Percentiles rank a stretch among this genome's conserved stretches.
These are phyloP conservation scores for Ianthella basta DNA, from an alignment of 37 sponge, comb jelly and placozoan genomes.

Conservation along the genomic window DNA sequence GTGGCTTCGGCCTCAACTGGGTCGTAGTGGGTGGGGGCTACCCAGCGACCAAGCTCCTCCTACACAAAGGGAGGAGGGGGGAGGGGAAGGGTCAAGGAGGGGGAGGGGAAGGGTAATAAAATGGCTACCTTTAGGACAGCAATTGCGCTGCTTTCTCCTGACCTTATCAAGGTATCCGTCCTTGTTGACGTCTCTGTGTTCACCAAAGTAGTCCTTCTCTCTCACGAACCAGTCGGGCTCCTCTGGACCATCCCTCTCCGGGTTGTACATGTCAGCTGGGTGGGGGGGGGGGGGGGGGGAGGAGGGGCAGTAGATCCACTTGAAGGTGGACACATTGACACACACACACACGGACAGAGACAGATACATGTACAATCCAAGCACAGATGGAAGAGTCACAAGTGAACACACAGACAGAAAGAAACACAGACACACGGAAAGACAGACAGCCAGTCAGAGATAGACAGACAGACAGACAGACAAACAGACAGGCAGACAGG, in stretches of 20 bases:
- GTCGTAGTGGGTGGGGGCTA: constrained; percentile 70
- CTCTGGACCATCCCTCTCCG: constrained; percentile 3
- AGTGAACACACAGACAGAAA: background rate
- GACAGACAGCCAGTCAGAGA: background rate
- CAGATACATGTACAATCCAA: background rate
- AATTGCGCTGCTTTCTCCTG: too few species aligned
- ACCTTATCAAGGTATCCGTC: constrained; percentile 39
- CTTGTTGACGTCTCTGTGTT: constrained; percentile 15
- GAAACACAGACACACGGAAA: background rate
- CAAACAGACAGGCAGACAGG: too few species aligned
- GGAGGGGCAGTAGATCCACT: background rate
- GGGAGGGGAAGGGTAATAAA: too few species aligned
- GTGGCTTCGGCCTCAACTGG: constrained; percentile 87
- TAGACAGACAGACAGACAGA: too few species aligned
- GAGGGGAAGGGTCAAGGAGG: too few species aligned
- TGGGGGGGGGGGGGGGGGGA: background rate
- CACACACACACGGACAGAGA: background rate
- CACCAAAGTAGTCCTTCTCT: constrained; percentile 24
- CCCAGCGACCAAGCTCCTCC: constrained; percentile 70
- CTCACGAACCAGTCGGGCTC: constrained; percentile 20
- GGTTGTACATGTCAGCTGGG: background rate
- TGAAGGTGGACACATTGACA: background rate
- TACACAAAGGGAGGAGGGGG: background rate
- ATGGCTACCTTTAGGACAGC: too few species aligned
- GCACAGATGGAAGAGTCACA: too few species aligned